Evolutionary conservation across 2,888 invertebrate genomes (phyloP).

Genomic region (Scaptomyza tumidula): DNA sequence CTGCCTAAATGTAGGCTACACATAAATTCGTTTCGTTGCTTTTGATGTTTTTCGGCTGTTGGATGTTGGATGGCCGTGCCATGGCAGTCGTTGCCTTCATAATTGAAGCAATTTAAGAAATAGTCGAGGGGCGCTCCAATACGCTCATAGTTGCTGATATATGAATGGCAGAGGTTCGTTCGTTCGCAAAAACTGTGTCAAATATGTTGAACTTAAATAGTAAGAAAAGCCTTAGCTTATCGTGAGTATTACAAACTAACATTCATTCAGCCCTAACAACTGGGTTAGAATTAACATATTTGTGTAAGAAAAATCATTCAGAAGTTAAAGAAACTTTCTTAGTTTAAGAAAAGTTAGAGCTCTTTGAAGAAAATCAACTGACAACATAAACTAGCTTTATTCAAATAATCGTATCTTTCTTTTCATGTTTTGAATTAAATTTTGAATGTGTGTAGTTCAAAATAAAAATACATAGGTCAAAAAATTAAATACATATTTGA

Average conservation of each 20-base stretch:
- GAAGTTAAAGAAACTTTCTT: not conserved
- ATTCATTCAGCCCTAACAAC: not conserved
- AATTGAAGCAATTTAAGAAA: conserved; percentile 63
- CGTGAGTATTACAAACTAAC: conserved; percentile 5
- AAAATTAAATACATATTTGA: too few relatives aligned
- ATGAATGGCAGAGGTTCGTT: conserved; percentile 11
- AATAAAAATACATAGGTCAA: too few relatives aligned
- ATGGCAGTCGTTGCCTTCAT: conserved; percentile 52
- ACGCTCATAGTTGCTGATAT: conserved; percentile 11
- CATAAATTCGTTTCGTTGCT: conserved; percentile 63
- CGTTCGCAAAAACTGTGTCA: conserved; percentile 30
- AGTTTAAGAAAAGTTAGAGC: too few relatives aligned
- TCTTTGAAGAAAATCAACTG: too few relatives aligned
- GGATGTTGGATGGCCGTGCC: conserved; percentile 11
- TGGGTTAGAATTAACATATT: conserved; percentile 15
- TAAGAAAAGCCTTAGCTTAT: not conserved
- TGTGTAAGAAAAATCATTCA: not conserved
- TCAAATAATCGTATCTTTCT: too few relatives aligned
- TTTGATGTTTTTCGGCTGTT: conserved; percentile 47
- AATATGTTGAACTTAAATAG: conserved; percentile 13
- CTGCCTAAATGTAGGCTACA: conserved; percentile 68
- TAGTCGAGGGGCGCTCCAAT: conserved; percentile 15
- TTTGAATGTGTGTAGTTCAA: too few relatives aligned
- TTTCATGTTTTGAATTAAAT: too few relatives aligned
- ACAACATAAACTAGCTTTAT: too few relatives aligned